A percentile compares a stretch with the other conserved stretches of the same genome.
These are phyloP conservation scores for Rutilus rutilus DNA, from an alignment of 2,113 vertebrate genomes.

Conservation along the genomic window DNA sequence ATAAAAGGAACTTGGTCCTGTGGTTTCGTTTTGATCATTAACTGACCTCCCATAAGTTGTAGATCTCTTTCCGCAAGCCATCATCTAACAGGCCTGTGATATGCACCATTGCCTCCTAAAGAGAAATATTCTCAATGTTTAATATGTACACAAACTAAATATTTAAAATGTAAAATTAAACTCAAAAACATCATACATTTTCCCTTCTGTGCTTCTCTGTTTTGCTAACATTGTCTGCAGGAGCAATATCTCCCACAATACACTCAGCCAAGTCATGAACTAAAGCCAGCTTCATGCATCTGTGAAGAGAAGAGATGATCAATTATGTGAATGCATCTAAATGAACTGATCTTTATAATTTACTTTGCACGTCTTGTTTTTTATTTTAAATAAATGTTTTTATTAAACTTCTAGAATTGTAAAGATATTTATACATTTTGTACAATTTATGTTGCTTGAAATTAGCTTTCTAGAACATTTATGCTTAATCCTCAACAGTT, in stretches of 20 bases:
- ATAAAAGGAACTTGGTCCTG: neutral
- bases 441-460: neutral
- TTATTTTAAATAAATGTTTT: neutral
- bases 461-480: neutral
- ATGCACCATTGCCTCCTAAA: conserved; percentile 89
- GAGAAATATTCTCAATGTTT: neutral
- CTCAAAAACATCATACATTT: conserved; percentile 72
- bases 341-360: neutral
- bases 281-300: conserved; percentile 91
- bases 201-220: conserved; percentile 92
- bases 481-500: neutral
- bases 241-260: conserved; percentile 97
- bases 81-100: conserved; percentile 84
- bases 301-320: conserved; percentile 57
- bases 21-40: conserved; percentile 18
- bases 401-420: neutral
- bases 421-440: neutral
- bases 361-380: neutral
- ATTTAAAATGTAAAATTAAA: neutral
- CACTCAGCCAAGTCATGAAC: conserved; percentile 98
- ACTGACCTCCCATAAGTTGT: conserved; percentile 90
- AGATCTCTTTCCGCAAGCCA: conserved; percentile 85
- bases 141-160: neutral
- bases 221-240: conserved; percentile 94
- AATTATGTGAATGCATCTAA: neutral